Evolutionary conservation across 2,797 vertebrate species (phyloP).

Genomic region (Loriculus beryllinus): DNA sequence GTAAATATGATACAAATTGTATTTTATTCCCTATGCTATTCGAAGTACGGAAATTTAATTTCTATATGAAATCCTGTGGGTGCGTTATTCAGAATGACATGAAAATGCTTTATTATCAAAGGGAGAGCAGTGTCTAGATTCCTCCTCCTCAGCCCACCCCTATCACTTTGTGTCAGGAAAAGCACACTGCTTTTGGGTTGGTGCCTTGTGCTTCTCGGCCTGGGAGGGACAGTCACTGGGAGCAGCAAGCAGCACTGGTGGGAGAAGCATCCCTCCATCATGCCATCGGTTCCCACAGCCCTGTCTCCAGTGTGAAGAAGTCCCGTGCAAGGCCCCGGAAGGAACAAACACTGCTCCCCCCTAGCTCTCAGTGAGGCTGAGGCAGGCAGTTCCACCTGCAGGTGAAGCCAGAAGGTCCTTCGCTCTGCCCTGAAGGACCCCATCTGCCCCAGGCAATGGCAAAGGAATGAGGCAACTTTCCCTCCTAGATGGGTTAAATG

Average conservation of each 20-base stretch:
- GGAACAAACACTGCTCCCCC: neutral
- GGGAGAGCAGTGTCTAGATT: neutral
- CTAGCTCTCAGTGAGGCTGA: rapidly evolving
- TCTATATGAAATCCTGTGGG: neutral
- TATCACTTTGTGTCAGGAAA: neutral
- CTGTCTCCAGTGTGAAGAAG: rapidly evolving
- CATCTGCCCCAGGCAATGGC: neutral
- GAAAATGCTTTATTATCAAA: neutral
- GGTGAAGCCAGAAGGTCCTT: neutral
- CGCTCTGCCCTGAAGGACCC: neutral
- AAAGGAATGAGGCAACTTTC: neutral
- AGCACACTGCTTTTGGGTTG: neutral
- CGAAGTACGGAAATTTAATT: neutral
- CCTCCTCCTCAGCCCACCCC: neutral
- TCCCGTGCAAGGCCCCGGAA: rapidly evolving
- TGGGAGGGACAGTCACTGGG: neutral
- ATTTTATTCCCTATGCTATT: neutral
- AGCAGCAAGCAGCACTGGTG: neutral
- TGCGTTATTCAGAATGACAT: neutral
- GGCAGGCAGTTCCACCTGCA: neutral
- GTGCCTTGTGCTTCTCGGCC: neutral
- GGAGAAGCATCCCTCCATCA: neutral
- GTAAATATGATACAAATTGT: neutral
- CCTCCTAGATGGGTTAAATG: neutral
- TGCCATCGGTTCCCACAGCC: neutral